Base-by-base conservation (phyloP, 2,113 vertebrate genomes). In the Martes martes region DNA sequence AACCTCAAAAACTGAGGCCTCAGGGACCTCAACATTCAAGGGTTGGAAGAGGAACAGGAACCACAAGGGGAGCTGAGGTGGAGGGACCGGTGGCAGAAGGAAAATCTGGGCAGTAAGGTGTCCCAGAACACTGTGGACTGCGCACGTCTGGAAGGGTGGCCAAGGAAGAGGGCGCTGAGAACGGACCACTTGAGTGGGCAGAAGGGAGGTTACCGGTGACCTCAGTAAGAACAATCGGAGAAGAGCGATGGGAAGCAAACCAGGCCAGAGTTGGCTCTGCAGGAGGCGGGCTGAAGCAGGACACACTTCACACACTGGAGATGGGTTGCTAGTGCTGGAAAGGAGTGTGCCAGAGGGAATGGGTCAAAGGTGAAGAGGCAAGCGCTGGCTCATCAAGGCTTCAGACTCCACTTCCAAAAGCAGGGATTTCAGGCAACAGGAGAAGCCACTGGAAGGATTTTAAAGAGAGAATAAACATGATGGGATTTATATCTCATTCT, bases 281-380 rank as follows among this genome's bases (percentile, higher is more conserved):
- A 6, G 59, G 7, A 63, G 10, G 21, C 2, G 0, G 28, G 18
- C 42, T 28, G 31, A 59, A 23, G 11, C 2, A 28, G 42, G 57
- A 6, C 42, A 6, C 36, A 33, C 0, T 2, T 15, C 4, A n/a
- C 5, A 2, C 2, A 1, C n/a, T 1, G 10, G 50, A 55, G 67
- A 2, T 1, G 0, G 15, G 15, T 4, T 11, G 83, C 71, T 39
- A 0, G 7, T 16, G 16, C 11, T 15, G 39, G 23, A 65, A 55
- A 19, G 11, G 23, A 13, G 8, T 2, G 2, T 6, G 26, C 6
- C 3, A 1, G 10, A 15, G 57, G 61, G 4, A 36, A 21, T 2
- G 6, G 8, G 52, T 55, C 52, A 55, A 55, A 6, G 52, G 26
- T 19, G 8, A n/a, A 28, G 73, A 10, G 73, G 47, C 26, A 3